A percentile compares a stretch with the other conserved stretches of the same genome.
These are phyloP conservation scores for Etheostoma perlongum DNA, from an alignment of 2,797 vertebrate species.

Conservation along the genomic window DNA sequence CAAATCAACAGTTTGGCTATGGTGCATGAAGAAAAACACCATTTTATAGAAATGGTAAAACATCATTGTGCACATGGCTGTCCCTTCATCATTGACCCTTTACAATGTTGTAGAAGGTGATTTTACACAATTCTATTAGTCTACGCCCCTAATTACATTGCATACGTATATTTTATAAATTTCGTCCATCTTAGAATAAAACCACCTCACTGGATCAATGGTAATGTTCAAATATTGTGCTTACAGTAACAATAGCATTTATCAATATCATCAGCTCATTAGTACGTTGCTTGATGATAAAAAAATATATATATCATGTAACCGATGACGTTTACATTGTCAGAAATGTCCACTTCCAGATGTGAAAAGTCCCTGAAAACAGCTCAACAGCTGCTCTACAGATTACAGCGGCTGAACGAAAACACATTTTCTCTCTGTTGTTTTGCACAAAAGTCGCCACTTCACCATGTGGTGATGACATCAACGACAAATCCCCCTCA, in stretches of 20 bases:
- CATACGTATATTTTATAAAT: background rate
- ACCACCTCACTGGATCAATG: background rate
- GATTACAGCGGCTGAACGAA: conserved; percentile 66
- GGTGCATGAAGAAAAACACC: background rate
- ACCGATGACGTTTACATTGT: background rate
- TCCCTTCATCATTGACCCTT: no score
- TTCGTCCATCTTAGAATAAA: background rate
- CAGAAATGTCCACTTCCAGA: conserved; percentile 30
- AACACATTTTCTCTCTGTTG: conserved; percentile 65
- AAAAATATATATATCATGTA: background rate
- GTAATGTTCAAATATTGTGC: background rate
- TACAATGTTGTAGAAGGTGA: background rate
- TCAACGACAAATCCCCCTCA: conserved; percentile 57
- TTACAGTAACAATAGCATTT: background rate
- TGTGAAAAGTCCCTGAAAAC: conserved; percentile 59
- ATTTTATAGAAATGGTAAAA: background rate
- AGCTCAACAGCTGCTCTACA: conserved; percentile 68
- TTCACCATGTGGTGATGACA: conserved; percentile 62
- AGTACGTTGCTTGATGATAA: background rate
- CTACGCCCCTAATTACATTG: background rate
- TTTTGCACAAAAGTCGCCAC: conserved; percentile 47
- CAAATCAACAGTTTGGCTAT: background rate
- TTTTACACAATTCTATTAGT: background rate
- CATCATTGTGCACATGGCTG: background rate
- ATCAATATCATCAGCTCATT: conserved; percentile 13